Base-by-base conservation (phyloP, 2,888 invertebrate genomes). In the Drosophila bunnanda region DNA sequence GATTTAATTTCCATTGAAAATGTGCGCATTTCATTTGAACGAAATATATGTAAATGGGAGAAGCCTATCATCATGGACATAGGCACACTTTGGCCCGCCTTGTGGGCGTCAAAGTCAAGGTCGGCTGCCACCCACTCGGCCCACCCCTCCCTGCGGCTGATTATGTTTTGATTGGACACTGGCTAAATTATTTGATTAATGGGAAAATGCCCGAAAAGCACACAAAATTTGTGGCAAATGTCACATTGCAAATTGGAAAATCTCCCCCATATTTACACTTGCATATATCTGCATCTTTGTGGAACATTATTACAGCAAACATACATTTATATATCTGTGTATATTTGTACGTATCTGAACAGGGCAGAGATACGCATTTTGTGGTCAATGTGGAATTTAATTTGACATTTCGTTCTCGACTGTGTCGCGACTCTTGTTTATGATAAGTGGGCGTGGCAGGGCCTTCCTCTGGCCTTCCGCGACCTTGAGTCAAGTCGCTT, bases 211-310 rank as follows among this genome's bases (percentile, higher is more conserved):
- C 43, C 22, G 54, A 32, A 58, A 57, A 52, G 25, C 39, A 38
- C 59, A 52, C 58, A 38, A 28, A 39, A 53, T 66, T 66, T 46
- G 20, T 30, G 22, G 62, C 48, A 48, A 39, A 30, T 48, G 67
- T 67, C 48, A 48, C 34, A 59, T 52, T 58, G 52, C 52, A 69
- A 70, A 70, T 70, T 71, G 72, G 43, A 57, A 68, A 57, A 22
- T 52, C 20, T 12, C 17, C 36, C 36, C 38, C 59, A n/a, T 44
- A 41, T 64, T 61, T 48, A 17, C 64, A 41, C 34, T n/a, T 38
- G 46, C 44, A 62, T 59, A 39, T 17, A 64, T 64, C 41, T 64
- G 34, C 50, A 34, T 22, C 20, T 41, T 41, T 61, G 12, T 34
- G 15, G 25, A 13, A 4, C 50, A 22, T 17, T 36, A 66, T 65